phyloP scores from a whole-genome alignment of 2,113 vertebrate genomes.

The Cyprinodon tularosa region DNA sequence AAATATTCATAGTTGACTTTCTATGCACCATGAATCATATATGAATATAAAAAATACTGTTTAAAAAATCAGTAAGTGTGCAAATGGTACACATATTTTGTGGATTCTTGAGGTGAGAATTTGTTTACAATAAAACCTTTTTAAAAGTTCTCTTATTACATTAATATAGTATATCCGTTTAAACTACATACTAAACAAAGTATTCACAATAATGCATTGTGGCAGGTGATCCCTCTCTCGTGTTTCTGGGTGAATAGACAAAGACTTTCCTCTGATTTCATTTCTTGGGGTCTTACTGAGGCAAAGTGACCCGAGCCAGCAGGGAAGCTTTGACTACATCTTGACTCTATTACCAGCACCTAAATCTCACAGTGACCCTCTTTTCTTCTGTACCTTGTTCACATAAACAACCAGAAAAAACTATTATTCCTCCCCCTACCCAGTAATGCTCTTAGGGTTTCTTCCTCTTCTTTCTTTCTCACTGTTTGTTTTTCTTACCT shows the following conservation, averaged over 20 bases:
- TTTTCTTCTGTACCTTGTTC: constrained; percentile 64
- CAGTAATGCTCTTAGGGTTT: constrained; percentile 56
- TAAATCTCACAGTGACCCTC: constrained; percentile 68
- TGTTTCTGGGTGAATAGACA: constrained; percentile 36
- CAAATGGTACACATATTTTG: neutral
- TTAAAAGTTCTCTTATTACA: neutral
- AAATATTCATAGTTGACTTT: too few species aligned
- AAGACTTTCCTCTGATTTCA: constrained; percentile 54
- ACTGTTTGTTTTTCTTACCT: constrained; percentile 64
- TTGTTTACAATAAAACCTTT: too few species aligned
- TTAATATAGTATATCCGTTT: neutral
- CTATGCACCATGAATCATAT: neutral
- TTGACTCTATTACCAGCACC: constrained; percentile 72
- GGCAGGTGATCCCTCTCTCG: constrained; percentile 24
- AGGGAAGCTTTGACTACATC: constrained; percentile 70
- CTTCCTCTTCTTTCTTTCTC: constrained; percentile 56
- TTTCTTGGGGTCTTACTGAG: constrained; percentile 42
- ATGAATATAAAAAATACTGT: neutral
- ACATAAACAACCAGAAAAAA: constrained; percentile 77
- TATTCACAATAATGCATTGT: constrained; percentile 12
- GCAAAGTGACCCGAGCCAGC: constrained; percentile 53
- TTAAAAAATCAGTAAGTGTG: neutral
- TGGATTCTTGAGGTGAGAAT: neutral
- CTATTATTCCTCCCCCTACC: constrained; percentile 65
- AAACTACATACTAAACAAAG: neutral